Percentiles rank a stretch among this genome's conserved stretches.
Conservation (phyloP, 2,888 invertebrate species). For the Oeneis ivallda region DNA sequence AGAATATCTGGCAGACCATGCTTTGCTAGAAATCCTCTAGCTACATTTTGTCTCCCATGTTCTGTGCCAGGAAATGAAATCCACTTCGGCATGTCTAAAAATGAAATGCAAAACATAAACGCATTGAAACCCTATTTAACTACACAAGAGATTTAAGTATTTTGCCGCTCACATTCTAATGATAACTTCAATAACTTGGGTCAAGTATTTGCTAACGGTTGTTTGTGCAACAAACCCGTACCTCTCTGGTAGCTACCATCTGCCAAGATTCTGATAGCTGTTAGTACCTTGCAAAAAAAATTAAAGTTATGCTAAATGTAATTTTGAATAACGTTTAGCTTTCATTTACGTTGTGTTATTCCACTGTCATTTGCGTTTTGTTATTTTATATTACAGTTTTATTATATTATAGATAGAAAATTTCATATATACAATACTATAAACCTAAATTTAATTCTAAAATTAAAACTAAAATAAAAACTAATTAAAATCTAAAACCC, state of each 20-base stretch:
- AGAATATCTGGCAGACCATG: neutral
- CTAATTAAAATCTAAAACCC: no score
- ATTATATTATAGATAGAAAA: no score
- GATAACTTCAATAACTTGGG: neutral
- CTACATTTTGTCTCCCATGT: neutral
- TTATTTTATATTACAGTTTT: no score
- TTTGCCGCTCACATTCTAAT: neutral
- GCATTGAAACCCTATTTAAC: neutral
- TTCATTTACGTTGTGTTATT: no score
- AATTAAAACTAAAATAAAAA: no score
- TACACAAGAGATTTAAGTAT: neutral
- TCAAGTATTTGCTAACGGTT: neutral
- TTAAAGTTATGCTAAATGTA: neutral
- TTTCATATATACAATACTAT: no score
- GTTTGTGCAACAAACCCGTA: neutral
- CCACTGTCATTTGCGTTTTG: no score
- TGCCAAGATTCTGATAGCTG: neutral
- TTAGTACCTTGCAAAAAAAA: neutral
- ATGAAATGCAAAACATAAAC: neutral
- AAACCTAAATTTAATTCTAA: no score
- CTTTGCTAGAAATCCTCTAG: neutral
- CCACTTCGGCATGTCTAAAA: neutral
- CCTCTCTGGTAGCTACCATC: slow-evolving; percentile 1
- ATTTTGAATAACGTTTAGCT: no score
- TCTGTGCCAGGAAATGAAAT: neutral